Percentiles rank a stretch among this genome's conserved stretches.
Conservation (phyloP, 2,113 vertebrate species). For the Eleginops maclovinus region DNA sequence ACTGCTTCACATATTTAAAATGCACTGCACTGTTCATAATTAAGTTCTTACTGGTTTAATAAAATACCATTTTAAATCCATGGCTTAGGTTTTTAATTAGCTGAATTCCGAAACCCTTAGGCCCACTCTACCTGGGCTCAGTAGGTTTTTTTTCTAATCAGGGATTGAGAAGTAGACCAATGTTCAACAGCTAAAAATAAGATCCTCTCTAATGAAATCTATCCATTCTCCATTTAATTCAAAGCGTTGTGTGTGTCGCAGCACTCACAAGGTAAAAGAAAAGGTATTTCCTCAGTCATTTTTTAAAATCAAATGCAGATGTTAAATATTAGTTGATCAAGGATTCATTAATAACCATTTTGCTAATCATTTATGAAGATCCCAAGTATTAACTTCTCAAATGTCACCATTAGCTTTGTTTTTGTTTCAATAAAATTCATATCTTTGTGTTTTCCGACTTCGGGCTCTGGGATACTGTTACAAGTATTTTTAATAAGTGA, state of each 20-base stretch:
- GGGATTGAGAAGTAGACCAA: constrained; percentile 4
- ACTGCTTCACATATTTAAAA: constrained; percentile 36
- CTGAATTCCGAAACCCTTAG: constrained; percentile 14
- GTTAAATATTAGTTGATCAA: no score
- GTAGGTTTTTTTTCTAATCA: constrained; percentile 27
- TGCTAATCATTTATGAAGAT: no score
- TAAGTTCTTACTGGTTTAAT: constrained; percentile 37
- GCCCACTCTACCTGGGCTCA: neutral
- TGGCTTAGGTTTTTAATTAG: constrained; percentile 43
- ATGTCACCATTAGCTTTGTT: no score
- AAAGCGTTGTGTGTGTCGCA: constrained; percentile 21
- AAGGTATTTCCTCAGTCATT: neutral
- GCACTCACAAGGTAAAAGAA: neutral
- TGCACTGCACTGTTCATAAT: constrained; percentile 22
- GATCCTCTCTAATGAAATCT: neutral
- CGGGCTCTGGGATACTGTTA: no score
- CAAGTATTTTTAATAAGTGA: neutral
- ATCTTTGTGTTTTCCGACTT: no score
- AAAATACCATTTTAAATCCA: constrained; percentile 21
- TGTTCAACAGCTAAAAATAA: constrained; percentile 20
- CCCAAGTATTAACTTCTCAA: no score
- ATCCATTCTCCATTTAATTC: constrained; percentile 24
- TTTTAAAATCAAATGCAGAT: neutral
- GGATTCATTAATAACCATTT: no score
- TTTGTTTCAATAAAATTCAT: no score